Percentiles rank a stretch among this genome's conserved stretches.
These are phyloP conservation scores for Magallana angulata DNA, from an alignment of 1,140 invertebrate species.

Conservation along the genomic window DNA sequence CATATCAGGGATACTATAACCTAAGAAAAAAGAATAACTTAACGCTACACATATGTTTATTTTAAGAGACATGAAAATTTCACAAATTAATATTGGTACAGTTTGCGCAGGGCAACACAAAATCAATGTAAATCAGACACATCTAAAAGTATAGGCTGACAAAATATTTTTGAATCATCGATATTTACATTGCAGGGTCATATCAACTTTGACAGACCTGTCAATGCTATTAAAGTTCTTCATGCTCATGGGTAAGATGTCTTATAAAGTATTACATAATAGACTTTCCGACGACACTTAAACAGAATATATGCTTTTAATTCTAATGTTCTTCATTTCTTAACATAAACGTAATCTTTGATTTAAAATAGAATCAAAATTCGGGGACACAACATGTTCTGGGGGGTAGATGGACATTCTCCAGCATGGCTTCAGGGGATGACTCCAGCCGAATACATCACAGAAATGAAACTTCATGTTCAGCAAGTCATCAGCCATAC, in stretches of 20 bases:
- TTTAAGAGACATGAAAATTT: no score
- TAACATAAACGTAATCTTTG: no score
- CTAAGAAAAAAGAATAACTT: no score
- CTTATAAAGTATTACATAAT: no score
- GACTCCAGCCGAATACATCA: slow-evolving; percentile 38
- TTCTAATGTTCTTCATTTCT: no score
- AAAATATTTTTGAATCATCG: neutral
- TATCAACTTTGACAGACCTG: slow-evolving; percentile 42
- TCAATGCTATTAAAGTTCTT: slow-evolving; percentile 47
- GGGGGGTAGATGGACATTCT: slow-evolving; percentile 44
- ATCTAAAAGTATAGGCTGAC: no score
- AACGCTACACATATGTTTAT: no score
- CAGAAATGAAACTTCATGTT: slow-evolving; percentile 48
- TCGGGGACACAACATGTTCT: slow-evolving; percentile 58
- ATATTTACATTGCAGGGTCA: slow-evolving; percentile 26
- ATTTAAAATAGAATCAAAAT: slow-evolving; percentile 43
- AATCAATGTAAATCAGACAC: no score
- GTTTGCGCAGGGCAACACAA: no score
- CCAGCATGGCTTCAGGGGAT: slow-evolving; percentile 49
- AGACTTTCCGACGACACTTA: neutral
- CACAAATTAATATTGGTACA: no score
- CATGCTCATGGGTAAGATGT: slow-evolving; percentile 30
- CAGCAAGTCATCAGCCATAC: slow-evolving; percentile 53
- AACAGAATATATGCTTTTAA: neutral
- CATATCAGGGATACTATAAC: no score